phyloP scores from a whole-genome alignment of 2,888 invertebrate genomes.

The Metellina segmentata region DNA sequence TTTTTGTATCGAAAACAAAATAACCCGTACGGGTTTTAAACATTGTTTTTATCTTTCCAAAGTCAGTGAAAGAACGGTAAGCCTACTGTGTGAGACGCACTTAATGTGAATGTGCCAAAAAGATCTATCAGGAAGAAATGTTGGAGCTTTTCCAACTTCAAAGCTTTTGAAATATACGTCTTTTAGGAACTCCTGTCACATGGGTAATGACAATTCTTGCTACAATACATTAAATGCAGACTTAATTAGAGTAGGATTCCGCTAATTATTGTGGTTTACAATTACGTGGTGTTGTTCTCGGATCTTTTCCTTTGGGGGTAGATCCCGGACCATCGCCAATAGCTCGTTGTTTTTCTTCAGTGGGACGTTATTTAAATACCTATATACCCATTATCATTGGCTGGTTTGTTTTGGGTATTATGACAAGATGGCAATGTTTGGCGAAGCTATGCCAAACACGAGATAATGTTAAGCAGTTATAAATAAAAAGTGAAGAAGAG shows the following conservation, averaged over 20 bases:
- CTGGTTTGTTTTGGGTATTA: too few relatives aligned
- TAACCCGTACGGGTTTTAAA: not conserved
- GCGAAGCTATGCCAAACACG: too few relatives aligned
- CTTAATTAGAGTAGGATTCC: not conserved
- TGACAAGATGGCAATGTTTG: too few relatives aligned
- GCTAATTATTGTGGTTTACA: too few relatives aligned
- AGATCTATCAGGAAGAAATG: constrained; percentile 19
- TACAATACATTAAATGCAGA: not conserved
- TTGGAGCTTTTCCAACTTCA: constrained; percentile 13
- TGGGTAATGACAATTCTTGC: not conserved
- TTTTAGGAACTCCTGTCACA: not conserved
- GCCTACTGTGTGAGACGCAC: not conserved
- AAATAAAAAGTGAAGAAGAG: too few relatives aligned
- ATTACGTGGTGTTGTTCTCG: too few relatives aligned
- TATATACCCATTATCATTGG: too few relatives aligned
- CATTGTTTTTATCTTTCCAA: not conserved
- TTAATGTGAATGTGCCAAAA: constrained; percentile 10
- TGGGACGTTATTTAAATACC: too few relatives aligned
- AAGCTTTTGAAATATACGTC: not conserved
- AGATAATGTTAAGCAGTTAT: too few relatives aligned
- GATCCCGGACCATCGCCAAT: too few relatives aligned
- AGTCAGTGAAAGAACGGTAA: not conserved
- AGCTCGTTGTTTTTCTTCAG: too few relatives aligned
- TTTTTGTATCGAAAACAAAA: not conserved
- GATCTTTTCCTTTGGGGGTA: too few relatives aligned